A percentile compares a stretch with the other conserved stretches of the same genome.
Evolutionary conservation across 2,113 vertebrate species (phyloP).

Genomic region (Pterocles burchelli): DNA sequence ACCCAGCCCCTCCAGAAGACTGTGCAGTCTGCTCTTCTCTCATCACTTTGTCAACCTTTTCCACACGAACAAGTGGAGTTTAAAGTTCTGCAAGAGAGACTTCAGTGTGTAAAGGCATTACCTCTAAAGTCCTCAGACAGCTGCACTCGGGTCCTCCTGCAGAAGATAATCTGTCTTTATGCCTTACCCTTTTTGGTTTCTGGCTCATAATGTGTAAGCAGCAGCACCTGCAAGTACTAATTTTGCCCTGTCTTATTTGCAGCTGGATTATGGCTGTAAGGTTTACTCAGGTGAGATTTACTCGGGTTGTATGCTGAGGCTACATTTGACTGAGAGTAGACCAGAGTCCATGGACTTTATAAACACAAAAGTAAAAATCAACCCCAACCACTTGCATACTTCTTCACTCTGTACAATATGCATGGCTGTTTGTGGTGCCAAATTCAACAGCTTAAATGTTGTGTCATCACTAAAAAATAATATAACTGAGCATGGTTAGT

Average conservation of each 20-base stretch:
- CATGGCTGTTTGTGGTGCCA: not conserved
- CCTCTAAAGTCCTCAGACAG: not conserved
- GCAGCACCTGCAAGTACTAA: not conserved
- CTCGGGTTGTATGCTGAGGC: not conserved
- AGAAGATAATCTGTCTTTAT: not conserved
- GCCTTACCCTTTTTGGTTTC: not conserved
- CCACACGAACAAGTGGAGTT: not conserved
- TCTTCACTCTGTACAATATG: not conserved
- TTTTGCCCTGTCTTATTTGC: not conserved
- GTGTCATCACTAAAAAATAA: constrained; percentile 33
- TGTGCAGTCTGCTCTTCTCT: not conserved
- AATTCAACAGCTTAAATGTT: constrained; percentile 1
- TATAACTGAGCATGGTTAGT: constrained; percentile 59
- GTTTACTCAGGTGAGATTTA: not conserved
- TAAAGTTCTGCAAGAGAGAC: not conserved
- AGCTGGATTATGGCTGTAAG: not conserved
- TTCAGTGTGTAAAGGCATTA: not conserved
- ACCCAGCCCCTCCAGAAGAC: not conserved
- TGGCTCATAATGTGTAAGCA: not conserved
- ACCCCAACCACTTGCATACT: not conserved
- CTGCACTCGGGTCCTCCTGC: not conserved
- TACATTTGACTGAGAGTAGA: not conserved
- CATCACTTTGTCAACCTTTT: not conserved
- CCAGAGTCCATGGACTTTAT: not conserved
- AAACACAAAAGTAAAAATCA: not conserved